Evolutionary conservation across 2,888 invertebrate species (phyloP), one percentile per base, ranked within the genome.

Genomic region (Drosophila setosimentum): DNA sequence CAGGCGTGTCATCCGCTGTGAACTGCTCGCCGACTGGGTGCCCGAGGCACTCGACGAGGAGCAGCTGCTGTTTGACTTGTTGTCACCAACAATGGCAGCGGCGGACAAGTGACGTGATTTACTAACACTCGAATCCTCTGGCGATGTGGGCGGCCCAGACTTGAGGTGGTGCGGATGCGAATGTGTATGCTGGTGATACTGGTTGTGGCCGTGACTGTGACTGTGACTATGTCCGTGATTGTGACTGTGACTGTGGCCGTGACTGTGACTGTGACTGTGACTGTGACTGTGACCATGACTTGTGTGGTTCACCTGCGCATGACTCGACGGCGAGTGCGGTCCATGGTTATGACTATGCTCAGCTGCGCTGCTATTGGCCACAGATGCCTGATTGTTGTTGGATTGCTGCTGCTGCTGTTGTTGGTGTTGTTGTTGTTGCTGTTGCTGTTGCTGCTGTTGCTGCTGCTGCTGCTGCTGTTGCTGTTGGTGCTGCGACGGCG

Each of bases 301-400:
- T 21, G 30, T 30, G 68, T 64, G 81, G 10, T 69, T 67, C 37
- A 49, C 54, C 40, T 59, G 69, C n/a, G 21, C 53, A 24, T 66
- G 82, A 73, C 40, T 69, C 16, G 18, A 68, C 16, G 29, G 72
- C 50, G 54, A 75, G 30, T 30, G 65, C n/a, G 76, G 59, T 5
- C 89, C 83, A 50, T 77, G 92, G 80, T 94, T 94, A 72, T 95
- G 94, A 87, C 95, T 96, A 59, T 96, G 93, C 85, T 96, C 96
- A 45, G 58, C 13, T 32, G 21, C 30, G 30, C 40, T 53, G 71
- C 21, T 63, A 68, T n/a, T 63, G 16, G 57, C 16, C n/a, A 35
- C 40, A 58, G 16, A 35, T 55, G 51, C 81, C 95, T 89, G 95
- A 91, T 90, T 29, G 91, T 87, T 66, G 91, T 90, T n/a, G 91